Base-by-base conservation (phyloP, 2,797 vertebrate species). In the Pogonophryne albipinna region DNA sequence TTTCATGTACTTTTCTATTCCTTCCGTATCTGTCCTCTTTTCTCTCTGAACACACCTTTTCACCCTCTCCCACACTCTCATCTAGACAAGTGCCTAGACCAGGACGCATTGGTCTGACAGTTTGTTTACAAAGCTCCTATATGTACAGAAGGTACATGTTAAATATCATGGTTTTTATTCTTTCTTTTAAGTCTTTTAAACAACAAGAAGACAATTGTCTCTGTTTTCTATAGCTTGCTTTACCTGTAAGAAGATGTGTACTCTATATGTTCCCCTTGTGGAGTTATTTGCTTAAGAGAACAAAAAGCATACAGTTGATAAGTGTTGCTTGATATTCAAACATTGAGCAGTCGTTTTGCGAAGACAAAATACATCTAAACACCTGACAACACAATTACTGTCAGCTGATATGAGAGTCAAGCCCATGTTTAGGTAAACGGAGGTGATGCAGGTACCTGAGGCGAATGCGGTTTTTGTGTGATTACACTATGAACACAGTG, bases 401-500 rank as follows among this genome's bases (percentile, higher is more conserved):
- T 71, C n/a, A 50, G 10, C 19, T 55, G 1, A 16, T 56, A 42
- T 20, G 44, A 34, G 19, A 76, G 10, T 59, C 14, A 19, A n/a
- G 23, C 7, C 0, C 31, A 10, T 3, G 44, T 47, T 72, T 27
- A 14, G 15, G 52, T 77, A 85, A 87, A 82, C 60, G 79, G 38
- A 47, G 13, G 41, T 20, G 66, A 88, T 80, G 72, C 66, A 44
- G 82, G 78, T 82, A 11, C 1, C 1, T 55, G 64, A 51, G 4
- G 7, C 0, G 6, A 23, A 71, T 10, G 15, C 42, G 55, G 63
- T 23, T 34, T 47, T 50, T 70, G 5, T 69, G 4, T n/a, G 17
- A 88, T 85, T 85, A 76, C 46, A 84, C 52, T 62, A 3, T 15
- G 6, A 72, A 85, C 80, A 85, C 4, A 51, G 15, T 3, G 1